Base-by-base conservation (phyloP, 2,113 vertebrate species). In the Kobus ellipsiprymnus region DNA sequence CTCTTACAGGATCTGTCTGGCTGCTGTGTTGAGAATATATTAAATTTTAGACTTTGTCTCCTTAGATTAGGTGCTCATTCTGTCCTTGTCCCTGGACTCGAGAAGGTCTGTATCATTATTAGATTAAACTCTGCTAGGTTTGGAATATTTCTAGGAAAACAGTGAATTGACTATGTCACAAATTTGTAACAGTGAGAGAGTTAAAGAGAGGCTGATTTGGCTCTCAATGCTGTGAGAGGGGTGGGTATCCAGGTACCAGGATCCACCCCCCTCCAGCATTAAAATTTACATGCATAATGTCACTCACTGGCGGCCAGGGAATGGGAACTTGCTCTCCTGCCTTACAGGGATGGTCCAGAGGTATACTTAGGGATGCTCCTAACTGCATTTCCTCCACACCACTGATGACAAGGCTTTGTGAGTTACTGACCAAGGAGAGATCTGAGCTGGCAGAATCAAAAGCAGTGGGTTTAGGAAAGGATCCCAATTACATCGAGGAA, bases 391-490 rank as follows among this genome's bases (percentile, higher is more conserved):
- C 55, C 82, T 93, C 94, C 59, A 40, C 40, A 78, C 50, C 40
- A 48, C 50, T 55, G 87, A 90, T 82, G 83, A 71, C 40, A 83
- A 95, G 57, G 78, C 89, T 94, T 95, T 97, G 77, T 88, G 82
- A 92, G 67, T 92, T 96, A 88, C 67, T 1, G 2, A 13, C 87
- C 40, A 44, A 67, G 44, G 87, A 78, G 91, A 84, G 89, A 96
- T 94, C 88, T 93, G 96, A 97, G 78, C 95, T 94, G 86, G 86
- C 48, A 83, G 71, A 78, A 86, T 87, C 82, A 93, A 97, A 94
- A 55, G 78, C 78, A 94, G 74, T 25, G 0, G 96, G 88, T 97
- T 96, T 97, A 93, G 94, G 86, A 95, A 94, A 95, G 87, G 83
- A 90, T 97, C 97, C 93, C 89, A 91, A 97, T 91, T 78, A 91